Evolutionary conservation across 1,140 invertebrate genomes (phyloP).

Genomic region (Pseudomyrmex gracilis): DNA sequence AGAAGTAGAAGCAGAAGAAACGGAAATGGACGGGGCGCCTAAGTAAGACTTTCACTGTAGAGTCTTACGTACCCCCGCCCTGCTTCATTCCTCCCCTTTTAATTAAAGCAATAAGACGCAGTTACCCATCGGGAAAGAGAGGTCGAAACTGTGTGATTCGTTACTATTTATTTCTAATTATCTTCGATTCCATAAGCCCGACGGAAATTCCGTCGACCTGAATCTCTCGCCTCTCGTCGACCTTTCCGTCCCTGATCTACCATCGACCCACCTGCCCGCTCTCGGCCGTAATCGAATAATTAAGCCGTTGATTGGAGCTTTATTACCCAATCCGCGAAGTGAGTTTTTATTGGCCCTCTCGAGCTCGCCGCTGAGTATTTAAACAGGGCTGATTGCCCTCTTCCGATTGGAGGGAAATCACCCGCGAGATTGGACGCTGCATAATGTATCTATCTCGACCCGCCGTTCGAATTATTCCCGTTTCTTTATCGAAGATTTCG

Average conservation of each 20-base stretch:
- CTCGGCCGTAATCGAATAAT: constrained; percentile 83
- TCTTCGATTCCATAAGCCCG: constrained; percentile 83
- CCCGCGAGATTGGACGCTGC: constrained; percentile 76
- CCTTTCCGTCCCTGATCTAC: constrained; percentile 30
- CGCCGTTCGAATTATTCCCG: constrained; percentile 67
- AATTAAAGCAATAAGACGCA: constrained; percentile 84
- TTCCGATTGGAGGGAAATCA: constrained; percentile 78
- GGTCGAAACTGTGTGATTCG: constrained; percentile 71
- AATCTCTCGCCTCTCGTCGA: constrained; percentile 40
- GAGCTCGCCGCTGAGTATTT: constrained; percentile 78
- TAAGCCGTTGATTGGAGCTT: constrained; percentile 86
- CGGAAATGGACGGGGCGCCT: constrained; percentile 23
- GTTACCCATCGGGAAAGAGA: constrained; percentile 32
- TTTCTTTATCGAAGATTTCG: constrained; percentile 61
- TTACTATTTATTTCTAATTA: constrained; percentile 86
- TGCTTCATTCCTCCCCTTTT: constrained; percentile 70
- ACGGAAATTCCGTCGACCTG: constrained; percentile 44
- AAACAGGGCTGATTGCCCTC: constrained; percentile 82
- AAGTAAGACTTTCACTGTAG: constrained; percentile 69
- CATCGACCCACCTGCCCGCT: constrained; percentile 29
- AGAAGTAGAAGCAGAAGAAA: constrained; percentile 58
- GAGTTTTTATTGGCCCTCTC: constrained; percentile 84
- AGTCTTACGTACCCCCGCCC: constrained; percentile 72
- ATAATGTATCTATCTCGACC: constrained; percentile 75
- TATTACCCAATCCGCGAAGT: constrained; percentile 85